phyloP scores from a whole-genome alignment of 2,888 invertebrate species.

The Hyposoter didymator region DNA sequence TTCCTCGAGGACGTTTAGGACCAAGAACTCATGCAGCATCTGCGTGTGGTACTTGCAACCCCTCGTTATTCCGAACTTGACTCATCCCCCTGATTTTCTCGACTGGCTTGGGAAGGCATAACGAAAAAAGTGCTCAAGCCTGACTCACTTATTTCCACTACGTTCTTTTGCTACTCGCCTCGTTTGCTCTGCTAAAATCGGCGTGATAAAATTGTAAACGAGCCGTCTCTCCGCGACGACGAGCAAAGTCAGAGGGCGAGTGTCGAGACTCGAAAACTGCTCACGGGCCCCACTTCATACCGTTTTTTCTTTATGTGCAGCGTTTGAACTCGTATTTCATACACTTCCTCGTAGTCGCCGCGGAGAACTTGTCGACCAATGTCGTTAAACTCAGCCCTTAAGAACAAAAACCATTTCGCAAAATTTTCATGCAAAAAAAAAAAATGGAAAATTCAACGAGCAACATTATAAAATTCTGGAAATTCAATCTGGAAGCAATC shows the following conservation, averaged over 20 bases:
- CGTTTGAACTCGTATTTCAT: slow-evolving; percentile 12
- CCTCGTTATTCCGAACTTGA: slow-evolving; percentile 14
- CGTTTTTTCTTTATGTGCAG: background rate
- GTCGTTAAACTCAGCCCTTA: background rate
- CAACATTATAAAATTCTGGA: too few relatives aligned
- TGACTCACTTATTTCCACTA: slow-evolving; percentile 25
- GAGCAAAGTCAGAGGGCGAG: background rate
- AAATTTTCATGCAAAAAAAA: background rate
- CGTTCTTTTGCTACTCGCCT: slow-evolving; percentile 31
- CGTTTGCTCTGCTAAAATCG: slow-evolving; percentile 23
- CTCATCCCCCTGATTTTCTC: slow-evolving; percentile 7
- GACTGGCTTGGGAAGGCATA: background rate
- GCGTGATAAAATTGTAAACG: slow-evolving; percentile 33
- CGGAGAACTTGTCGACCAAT: background rate
- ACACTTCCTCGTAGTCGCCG: slow-evolving; percentile 10
- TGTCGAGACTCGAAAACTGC: slow-evolving; percentile 19
- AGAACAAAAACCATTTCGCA: background rate
- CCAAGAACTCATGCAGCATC: background rate
- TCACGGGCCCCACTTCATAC: slow-evolving; percentile 1
- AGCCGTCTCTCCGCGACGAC: slow-evolving; percentile 23
- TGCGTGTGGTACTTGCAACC: background rate
- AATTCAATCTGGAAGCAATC: too few relatives aligned
- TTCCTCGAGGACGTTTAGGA: background rate
- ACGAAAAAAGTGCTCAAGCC: slow-evolving; percentile 12
- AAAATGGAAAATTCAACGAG: too few relatives aligned